Evolutionary conservation across 2,113 vertebrate species (phyloP).

Genomic region (Pelobates fuscus): DNA sequence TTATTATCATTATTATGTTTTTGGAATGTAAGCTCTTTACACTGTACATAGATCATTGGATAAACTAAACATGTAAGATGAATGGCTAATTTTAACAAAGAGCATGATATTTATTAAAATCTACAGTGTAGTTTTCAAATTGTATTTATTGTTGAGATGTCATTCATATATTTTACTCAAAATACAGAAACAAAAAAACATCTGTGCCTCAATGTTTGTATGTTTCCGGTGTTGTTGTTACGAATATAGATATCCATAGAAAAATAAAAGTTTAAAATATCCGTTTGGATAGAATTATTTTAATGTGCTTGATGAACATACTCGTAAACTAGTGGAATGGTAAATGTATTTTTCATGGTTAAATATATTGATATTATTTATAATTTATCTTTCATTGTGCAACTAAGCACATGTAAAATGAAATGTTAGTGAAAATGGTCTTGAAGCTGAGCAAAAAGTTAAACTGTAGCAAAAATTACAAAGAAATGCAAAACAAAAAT

Average conservation of each 20-base stretch:
- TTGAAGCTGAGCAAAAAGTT: too few relatives aligned
- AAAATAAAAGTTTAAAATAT: conserved; percentile 68
- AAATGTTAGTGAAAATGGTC: too few relatives aligned
- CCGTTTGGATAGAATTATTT: not conserved
- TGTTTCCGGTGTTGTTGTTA: conserved; percentile 64
- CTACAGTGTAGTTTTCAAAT: conserved; percentile 51
- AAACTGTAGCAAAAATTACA: too few relatives aligned
- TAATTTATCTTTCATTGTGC: too few relatives aligned
- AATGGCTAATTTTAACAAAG: conserved; percentile 20
- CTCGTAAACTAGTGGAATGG: too few relatives aligned
- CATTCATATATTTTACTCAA: conserved; percentile 60
- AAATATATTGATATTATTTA: too few relatives aligned
- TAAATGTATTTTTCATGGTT: too few relatives aligned
- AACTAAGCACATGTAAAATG: too few relatives aligned
- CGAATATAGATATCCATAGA: conserved; percentile 49
- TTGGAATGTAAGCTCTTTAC: conserved; percentile 55
- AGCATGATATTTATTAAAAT: conserved; percentile 46
- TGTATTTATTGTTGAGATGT: conserved; percentile 54
- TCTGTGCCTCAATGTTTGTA: conserved; percentile 66
- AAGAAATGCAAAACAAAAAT: too few relatives aligned
- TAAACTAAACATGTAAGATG: conserved; percentile 29
- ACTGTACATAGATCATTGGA: conserved; percentile 37
- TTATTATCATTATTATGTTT: conserved; percentile 56
- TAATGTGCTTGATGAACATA: not conserved
- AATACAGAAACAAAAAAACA: conserved; percentile 55